Evolutionary conservation across 30 jellyfish, hydroid and myxozoan genomes (phyloP), one percentile per base, ranked within the genome.

Genomic region (Pseudorhiza aurosa): DNA sequence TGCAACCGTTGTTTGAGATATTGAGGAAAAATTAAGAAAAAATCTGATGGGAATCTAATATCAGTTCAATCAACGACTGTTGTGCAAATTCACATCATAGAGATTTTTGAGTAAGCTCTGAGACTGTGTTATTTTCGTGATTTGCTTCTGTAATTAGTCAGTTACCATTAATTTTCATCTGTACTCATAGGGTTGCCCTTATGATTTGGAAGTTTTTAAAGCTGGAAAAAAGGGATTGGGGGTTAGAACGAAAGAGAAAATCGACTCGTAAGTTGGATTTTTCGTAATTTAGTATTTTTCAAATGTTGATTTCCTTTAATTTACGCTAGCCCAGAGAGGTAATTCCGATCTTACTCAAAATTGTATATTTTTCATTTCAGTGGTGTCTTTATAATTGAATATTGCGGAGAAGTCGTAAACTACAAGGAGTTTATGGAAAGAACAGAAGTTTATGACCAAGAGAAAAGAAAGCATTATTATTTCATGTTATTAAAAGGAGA

Each of bases 141-240:
- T n/a, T n/a, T n/a, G n/a, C n/a, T n/a, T n/a, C n/a, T n/a, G n/a
- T n/a, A n/a, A n/a, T n/a, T n/a, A n/a, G n/a, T n/a, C n/a, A n/a
- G n/a, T n/a, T n/a, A n/a, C n/a, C n/a, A n/a, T n/a, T n/a, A n/a
- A 36, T 62, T 25, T 32, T 27, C 60, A 1, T 68, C 21, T 68
- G 17, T 28, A 30, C 36, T 59, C 57, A 17, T 45, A 94, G 99
- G 99, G 99, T 47, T 85, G 96, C 45, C 58, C 63, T 14, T 87
- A 81, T 45, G 68, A 87, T 56, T 56, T 94, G 32, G 96, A 78
- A 47, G 95, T 87, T 14, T 87, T 87, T 51, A 88, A 82, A 50
- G 96, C 99, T 1, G 97, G 96, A 17, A 82, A 76, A 67, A 94
- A 94, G 60, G 99, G 99, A n/a, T 94, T 95, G 96, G 99, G 99